A percentile compares a stretch with the other conserved stretches of the same genome.
These are phyloP conservation scores for Morinoia aosen DNA, from an alignment of 2,888 invertebrate genomes.

Conservation along the genomic window DNA sequence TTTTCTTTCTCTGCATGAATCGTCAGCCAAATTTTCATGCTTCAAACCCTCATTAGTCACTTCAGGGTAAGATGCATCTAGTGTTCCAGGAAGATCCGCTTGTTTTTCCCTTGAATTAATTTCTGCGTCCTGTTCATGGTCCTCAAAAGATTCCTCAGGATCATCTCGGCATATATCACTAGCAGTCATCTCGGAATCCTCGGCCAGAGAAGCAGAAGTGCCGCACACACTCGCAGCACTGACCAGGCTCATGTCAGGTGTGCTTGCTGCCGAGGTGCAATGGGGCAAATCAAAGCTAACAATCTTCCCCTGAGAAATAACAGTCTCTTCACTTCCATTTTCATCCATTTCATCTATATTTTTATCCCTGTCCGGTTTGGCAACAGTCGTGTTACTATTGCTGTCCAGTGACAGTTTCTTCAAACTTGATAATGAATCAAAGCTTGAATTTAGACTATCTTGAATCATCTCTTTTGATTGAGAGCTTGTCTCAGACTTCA, in stretches of 20 bases:
- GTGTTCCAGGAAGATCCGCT: not conserved
- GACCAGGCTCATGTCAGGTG: constrained; percentile 18
- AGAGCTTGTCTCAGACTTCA: not conserved
- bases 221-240: constrained; percentile 37
- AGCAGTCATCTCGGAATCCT: constrained; percentile 20
- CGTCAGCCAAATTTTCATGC: not conserved
- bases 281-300: constrained; percentile 34
- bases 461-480: constrained; percentile 6
- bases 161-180: constrained; percentile 10
- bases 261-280: constrained; percentile 37
- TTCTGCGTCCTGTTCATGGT: not conserved
- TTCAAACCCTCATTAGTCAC: not conserved
- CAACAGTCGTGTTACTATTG: constrained; percentile 22
- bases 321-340: not conserved
- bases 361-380: not conserved
- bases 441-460: constrained; percentile 31
- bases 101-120: not conserved
- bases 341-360: not conserved
- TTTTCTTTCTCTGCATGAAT: not conserved
- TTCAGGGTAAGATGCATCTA: not conserved
- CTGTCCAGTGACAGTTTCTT: not conserved
- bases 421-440: constrained; percentile 6
- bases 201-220: constrained; percentile 38
- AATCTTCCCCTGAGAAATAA: not conserved
- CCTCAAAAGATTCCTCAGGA: not conserved